Conservation (phyloP, 1,140 invertebrate species). For the Nephila pilipes region DNA sequence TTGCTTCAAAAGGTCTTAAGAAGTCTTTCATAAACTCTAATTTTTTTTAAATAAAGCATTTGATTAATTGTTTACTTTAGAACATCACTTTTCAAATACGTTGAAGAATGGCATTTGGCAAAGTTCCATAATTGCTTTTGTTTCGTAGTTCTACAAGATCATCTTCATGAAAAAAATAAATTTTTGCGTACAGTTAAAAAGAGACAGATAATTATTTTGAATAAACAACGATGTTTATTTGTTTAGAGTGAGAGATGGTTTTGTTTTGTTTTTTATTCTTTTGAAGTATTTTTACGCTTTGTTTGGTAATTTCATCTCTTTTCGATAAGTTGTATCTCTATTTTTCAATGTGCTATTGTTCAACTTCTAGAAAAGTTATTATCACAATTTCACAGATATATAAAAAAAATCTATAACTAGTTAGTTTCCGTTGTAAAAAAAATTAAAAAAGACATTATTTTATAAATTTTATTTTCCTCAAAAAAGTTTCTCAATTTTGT, state of each 20-base stretch:
- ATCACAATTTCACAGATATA: no score
- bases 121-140: not conserved
- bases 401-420: no score
- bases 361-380: no score
- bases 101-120: not conserved
- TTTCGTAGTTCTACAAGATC: not conserved
- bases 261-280: not conserved
- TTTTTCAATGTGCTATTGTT: no score
- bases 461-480: no score
- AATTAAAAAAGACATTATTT: no score
- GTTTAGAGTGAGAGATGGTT: not conserved
- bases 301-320: no score
- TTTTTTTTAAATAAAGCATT: not conserved
- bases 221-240: not conserved
- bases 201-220: not conserved
- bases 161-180: not conserved
- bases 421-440: no score
- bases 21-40: not conserved
- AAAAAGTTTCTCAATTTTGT: no score
- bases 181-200: not conserved
- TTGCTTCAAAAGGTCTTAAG: not conserved
- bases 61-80: not conserved
- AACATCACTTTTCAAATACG: not conserved
- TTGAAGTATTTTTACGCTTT: no score
- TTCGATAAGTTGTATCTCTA: no score